A percentile compares a stretch with the other conserved stretches of the same genome.
Evolutionary conservation across 2,113 vertebrate species (phyloP).

Genomic region (Muntiacus muntjak): DNA sequence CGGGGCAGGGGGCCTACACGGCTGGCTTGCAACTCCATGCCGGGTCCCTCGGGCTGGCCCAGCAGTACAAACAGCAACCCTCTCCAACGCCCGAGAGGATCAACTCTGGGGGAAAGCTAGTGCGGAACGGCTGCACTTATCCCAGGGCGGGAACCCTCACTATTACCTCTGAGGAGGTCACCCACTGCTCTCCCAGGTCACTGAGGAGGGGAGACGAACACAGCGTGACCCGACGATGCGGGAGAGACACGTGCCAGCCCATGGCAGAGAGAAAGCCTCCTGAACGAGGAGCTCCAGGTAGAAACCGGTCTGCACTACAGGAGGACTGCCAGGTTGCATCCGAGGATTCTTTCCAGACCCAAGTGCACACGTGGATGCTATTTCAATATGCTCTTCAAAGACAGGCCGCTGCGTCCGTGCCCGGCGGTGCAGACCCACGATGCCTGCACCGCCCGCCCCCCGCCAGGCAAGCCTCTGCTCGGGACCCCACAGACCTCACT

Average conservation of each 20-base stretch:
- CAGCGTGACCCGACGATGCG: accelerated
- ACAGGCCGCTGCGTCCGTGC: background rate
- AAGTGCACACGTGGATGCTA: background rate
- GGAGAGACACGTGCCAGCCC: background rate
- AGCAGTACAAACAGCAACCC: background rate
- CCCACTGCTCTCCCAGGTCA: background rate
- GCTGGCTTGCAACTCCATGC: accelerated
- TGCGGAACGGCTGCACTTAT: background rate
- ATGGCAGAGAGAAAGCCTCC: background rate
- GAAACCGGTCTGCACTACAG: accelerated
- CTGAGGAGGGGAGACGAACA: background rate
- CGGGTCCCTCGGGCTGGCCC: background rate
- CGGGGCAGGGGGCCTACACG: background rate
- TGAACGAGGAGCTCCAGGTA: background rate
- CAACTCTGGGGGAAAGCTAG: background rate
- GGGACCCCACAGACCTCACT: background rate
- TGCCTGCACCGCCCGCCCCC: accelerated
- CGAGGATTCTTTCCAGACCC: background rate
- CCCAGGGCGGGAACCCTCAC: background rate
- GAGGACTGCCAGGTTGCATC: background rate
- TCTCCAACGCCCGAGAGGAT: background rate
- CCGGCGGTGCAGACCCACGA: background rate
- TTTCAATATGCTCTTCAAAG: background rate
- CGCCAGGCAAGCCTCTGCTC: background rate
- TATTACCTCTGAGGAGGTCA: background rate